phyloP scores from a whole-genome alignment of 2,113 vertebrate genomes.

The Herpetotheres cachinnans region DNA sequence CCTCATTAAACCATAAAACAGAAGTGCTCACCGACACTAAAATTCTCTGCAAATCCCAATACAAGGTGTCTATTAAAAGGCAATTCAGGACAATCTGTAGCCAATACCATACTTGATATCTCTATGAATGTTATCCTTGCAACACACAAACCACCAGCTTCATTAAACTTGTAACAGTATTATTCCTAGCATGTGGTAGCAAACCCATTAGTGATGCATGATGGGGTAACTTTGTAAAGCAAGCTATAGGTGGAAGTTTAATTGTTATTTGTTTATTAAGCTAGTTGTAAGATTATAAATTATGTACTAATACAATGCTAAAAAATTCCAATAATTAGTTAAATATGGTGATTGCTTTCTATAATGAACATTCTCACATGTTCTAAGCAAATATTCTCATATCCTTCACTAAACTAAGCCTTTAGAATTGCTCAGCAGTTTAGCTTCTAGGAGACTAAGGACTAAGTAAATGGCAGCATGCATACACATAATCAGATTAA shows the following conservation, averaged over 20 bases:
- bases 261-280: conserved; percentile 47
- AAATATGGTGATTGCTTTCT: background rate
- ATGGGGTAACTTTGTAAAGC: background rate
- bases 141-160: background rate
- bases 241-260: conserved; percentile 34
- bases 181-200: background rate
- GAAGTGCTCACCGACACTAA: background rate
- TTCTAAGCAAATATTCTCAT: background rate
- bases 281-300: conserved; percentile 2
- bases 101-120: background rate
- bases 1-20: background rate
- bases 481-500: background rate
- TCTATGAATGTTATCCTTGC: background rate
- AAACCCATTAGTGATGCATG: background rate
- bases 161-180: background rate
- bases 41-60: background rate
- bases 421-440: background rate
- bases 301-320: background rate
- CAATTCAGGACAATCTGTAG: background rate
- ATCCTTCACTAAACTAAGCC: background rate
- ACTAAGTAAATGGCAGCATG: background rate
- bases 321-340: background rate
- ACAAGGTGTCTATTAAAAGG: background rate
- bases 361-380: background rate
- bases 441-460: background rate